Evolutionary conservation across 1,140 invertebrate species (phyloP).

Genomic region (Atopsyche davidsoni): DNA sequence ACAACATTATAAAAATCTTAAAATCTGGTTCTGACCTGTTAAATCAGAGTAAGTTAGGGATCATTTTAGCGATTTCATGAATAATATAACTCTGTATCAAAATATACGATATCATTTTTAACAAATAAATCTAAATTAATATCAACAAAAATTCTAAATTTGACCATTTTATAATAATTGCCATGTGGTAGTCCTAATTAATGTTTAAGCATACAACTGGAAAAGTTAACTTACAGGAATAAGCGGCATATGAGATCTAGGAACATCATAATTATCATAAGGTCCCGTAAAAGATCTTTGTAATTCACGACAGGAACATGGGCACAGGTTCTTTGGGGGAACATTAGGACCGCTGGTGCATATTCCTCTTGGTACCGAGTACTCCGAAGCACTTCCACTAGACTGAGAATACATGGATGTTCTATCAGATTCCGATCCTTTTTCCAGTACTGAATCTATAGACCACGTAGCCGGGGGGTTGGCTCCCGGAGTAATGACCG

Average conservation of each 20-base stretch:
- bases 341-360: slow-evolving; percentile 39
- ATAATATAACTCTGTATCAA: too few relatives aligned
- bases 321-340: slow-evolving; percentile 39
- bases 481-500: slow-evolving; percentile 42
- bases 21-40: too few relatives aligned
- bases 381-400: slow-evolving; percentile 50
- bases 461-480: slow-evolving; percentile 52
- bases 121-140: too few relatives aligned
- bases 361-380: slow-evolving; percentile 45
- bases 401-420: slow-evolving; percentile 51
- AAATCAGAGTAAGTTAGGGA: too few relatives aligned
- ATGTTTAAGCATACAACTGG: slow-evolving; percentile 1
- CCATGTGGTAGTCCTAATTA: too few relatives aligned
- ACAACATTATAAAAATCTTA: too few relatives aligned
- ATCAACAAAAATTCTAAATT: too few relatives aligned
- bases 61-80: too few relatives aligned
- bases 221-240: slow-evolving; percentile 41
- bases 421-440: slow-evolving; percentile 46
- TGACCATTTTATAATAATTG: too few relatives aligned
- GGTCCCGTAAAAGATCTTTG: slow-evolving; percentile 46
- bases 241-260: slow-evolving; percentile 57
- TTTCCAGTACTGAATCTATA: slow-evolving; percentile 50
- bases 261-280: slow-evolving; percentile 74
- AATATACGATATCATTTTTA: too few relatives aligned
- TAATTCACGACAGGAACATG: slow-evolving; percentile 34